A percentile compares a stretch with the other conserved stretches of the same genome.
These are phyloP conservation scores for Rhinoraja longicauda DNA, from an alignment of 2,797 vertebrate genomes.

Conservation along the genomic window DNA sequence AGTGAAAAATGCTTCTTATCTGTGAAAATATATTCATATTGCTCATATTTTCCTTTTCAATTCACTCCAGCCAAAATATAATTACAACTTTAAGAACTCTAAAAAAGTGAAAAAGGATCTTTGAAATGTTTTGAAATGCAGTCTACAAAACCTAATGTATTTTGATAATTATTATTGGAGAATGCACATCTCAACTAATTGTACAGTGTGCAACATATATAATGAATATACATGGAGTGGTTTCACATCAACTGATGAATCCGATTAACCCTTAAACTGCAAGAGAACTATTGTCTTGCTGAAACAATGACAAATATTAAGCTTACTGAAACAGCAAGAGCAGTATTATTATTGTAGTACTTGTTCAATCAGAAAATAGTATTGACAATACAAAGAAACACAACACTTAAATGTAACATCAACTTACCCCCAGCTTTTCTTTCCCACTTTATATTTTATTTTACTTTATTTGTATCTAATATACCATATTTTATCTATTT, in stretches of 20 bases:
- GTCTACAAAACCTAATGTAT: slow-evolving; percentile 1
- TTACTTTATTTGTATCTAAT: slow-evolving; percentile 31
- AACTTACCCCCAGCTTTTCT: background rate
- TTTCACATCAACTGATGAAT: background rate
- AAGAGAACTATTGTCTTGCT: background rate
- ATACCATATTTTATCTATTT: slow-evolving; percentile 30
- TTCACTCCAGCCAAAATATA: background rate
- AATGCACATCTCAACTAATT: slow-evolving; percentile 24
- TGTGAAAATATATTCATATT: slow-evolving; percentile 39
- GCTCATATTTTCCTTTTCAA: background rate
- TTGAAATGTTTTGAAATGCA: slow-evolving; percentile 21
- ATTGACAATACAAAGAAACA: background rate
- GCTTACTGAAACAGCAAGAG: background rate
- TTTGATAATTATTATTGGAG: slow-evolving; percentile 12
- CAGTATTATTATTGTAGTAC: background rate
- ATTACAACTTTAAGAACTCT: slow-evolving; percentile 27
- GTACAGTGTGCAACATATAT: background rate
- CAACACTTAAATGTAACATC: slow-evolving; percentile 1
- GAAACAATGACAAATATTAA: slow-evolving; percentile 14
- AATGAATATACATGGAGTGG: background rate
- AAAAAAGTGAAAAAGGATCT: slow-evolving; percentile 19
- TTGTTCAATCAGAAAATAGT: background rate
- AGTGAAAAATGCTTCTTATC: slow-evolving; percentile 16
- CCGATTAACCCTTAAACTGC: background rate
- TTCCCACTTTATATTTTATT: background rate